Evolutionary conservation across 1,140 invertebrate genomes (phyloP).

Genomic region (Lithobius niger): DNA sequence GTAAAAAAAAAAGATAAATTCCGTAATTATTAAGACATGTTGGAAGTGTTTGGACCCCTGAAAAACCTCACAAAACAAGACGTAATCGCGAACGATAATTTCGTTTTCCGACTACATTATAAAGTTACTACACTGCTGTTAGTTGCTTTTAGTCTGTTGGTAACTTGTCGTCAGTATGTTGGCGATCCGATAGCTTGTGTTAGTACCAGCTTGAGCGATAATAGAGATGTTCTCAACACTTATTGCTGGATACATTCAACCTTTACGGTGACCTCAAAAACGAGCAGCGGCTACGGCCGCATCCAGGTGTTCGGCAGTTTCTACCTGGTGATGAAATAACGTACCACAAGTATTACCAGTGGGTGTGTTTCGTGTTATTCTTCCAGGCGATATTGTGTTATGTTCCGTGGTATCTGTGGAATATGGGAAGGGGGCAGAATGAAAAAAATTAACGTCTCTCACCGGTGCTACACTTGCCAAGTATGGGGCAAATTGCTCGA

Average conservation of each 20-base stretch:
- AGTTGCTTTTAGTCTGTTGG: slow-evolving; percentile 37
- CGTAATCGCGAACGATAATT: slow-evolving; percentile 36
- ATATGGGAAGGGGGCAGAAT: slow-evolving; percentile 18
- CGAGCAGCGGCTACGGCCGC: slow-evolving; percentile 24
- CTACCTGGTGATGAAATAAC: slow-evolving; percentile 9
- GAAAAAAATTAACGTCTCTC: slow-evolving; percentile 22
- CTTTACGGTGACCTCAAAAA: slow-evolving; percentile 48
- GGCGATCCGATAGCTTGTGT: slow-evolving; percentile 37
- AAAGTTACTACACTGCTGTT: slow-evolving; percentile 42
- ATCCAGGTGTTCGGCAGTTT: slow-evolving; percentile 19
- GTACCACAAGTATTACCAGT: slow-evolving; percentile 34
- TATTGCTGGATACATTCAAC: slow-evolving; percentile 17
- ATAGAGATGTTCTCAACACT: slow-evolving; percentile 32
- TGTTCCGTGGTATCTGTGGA: slow-evolving; percentile 37
- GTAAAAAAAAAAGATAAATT: too few relatives aligned
- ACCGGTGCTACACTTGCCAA: slow-evolving; percentile 24
- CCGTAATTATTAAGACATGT: too few relatives aligned
- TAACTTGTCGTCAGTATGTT: slow-evolving; percentile 39
- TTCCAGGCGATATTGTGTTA: slow-evolving; percentile 41
- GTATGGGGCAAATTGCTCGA: slow-evolving; percentile 17
- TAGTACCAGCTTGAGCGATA: background rate
- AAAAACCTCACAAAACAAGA: slow-evolving; percentile 51
- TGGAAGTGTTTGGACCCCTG: slow-evolving; percentile 64
- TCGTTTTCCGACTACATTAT: slow-evolving; percentile 46
- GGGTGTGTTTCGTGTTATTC: slow-evolving; percentile 36